Evolutionary conservation across 1,140 invertebrate species (phyloP), one percentile per base, ranked within the genome.

Genomic region (Tetramorium alpestre): DNA sequence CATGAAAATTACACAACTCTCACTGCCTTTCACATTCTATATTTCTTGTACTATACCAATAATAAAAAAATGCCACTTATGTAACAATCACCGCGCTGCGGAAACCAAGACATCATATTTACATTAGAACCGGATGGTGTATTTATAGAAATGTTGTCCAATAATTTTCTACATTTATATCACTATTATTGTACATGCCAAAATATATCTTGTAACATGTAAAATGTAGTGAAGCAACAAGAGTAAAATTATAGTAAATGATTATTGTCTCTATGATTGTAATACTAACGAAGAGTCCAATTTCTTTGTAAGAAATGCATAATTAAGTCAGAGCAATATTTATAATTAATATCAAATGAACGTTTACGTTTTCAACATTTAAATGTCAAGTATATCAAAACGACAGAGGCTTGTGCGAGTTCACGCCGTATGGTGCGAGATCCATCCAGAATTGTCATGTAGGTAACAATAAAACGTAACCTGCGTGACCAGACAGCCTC

Each of bases 401-500:
- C 11, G 16, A 54, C 62, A 60, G 47, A 44, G 18, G 22, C 16
- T 69, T 81, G n/a, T 16, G 60, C 22, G 54, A 81, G 22, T 70
- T 58, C 25, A 49, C 69, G 44, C 41, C 44, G 47, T 28, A 13
- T 25, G 77, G 38, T 69, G 78, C 49, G 65, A 81, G 38, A 84
- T 75, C 41, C 41, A 75, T 60, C 25, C 13, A 84, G 41, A 84
- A 62, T 28, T 84, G 54, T 84, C 69, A 54, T 84, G 54, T 84
- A 22, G 22, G 22, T 22, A 22, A 62, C 25, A 72, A 75, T 73
- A 73, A 73, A 84, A 84, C 69, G 69, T 84, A 81, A 81, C 33
- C 49, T 81, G 54, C 69, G 65, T 72, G 69, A 82, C 69, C 80
- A 60, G 41, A 75, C 69, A 75, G 69, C 28, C 69, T 75, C 41